Base-by-base conservation (phyloP, 1,140 invertebrate genomes). In the Akabosia matsudoensis region DNA sequence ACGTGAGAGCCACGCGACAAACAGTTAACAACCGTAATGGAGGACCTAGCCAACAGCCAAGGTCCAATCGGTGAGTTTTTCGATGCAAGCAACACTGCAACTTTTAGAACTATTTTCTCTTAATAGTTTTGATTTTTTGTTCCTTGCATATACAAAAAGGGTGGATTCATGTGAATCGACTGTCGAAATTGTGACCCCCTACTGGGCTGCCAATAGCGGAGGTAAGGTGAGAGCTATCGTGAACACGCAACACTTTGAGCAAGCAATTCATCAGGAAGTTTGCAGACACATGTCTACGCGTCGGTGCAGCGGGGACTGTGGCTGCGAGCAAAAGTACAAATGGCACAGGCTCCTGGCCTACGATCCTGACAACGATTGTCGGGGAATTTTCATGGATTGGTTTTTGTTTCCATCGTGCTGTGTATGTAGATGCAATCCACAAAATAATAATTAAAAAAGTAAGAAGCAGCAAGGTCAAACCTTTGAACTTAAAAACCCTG, bases 341-440 rank as follows among this genome's bases (percentile, higher is more conserved):
- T 92, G 93, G 87, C 93, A 96, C 85, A 89, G 95, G 33, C 86
- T 96, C 0, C 86, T 97, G 13, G 92, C 94, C 22, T 96, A 96
- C 84, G 95, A 97, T 86, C 94, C 94, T 0, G 92, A 94, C 79
- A 95, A 96, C 83, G 93, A 95, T 83, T 96, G 95, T 84, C 92
- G 93, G 83, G 95, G 94, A 72, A 96, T 97, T 78, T 97, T 97
- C 84, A 95, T 96, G 88, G 95, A 97, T 85, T 97, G 95, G 95
- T 97, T 97, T 85, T 89, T 94, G 70, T 97, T 96, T 85, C 94
- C 94, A 14, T 95, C 93, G 0, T 96, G 94, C 84, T 97, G 95
- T 85, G 92, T 95, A 22, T 96, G 95, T 84, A 88, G 92, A 82
- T 97, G 94, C 83, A 88, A 90, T 82, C 89, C 89, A 78, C 37